Conservation (phyloP, 2,797 vertebrate genomes). For the Hipposideros larvatus region DNA sequence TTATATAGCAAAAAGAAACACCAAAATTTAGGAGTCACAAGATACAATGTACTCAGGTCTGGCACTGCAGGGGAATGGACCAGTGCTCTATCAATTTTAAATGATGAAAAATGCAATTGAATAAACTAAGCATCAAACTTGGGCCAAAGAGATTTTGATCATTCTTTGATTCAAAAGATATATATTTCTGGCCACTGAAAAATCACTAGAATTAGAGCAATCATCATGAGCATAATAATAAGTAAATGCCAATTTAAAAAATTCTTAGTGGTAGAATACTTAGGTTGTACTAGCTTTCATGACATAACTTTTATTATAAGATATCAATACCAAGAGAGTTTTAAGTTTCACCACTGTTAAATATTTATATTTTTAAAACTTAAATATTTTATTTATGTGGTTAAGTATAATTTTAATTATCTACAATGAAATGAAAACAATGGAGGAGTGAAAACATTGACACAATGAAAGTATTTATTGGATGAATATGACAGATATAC, state of each 20-base stretch:
- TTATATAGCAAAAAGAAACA: conserved; percentile 27
- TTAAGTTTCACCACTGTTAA: neutral
- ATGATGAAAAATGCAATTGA: conserved; percentile 7
- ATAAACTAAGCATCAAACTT: neutral
- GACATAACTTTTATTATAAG: conserved; percentile 19
- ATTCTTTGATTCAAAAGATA: conserved; percentile 45
- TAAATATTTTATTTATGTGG: conserved; percentile 3
- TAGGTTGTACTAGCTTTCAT: neutral
- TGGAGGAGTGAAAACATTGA: neutral
- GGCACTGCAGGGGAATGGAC: neutral
- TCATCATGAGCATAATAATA: neutral
- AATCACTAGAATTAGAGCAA: neutral
- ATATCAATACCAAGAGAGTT: neutral
- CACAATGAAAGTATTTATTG: neutral
- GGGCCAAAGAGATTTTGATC: conserved; percentile 17
- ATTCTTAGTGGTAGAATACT: neutral
- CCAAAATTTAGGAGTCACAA: neutral
- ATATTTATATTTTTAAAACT: conserved; percentile 63
- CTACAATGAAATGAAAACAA: neutral
- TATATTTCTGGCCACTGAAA: conserved; percentile 20
- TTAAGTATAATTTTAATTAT: conserved; percentile 27
- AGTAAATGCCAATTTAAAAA: conserved; percentile 21
- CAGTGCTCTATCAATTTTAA: neutral
- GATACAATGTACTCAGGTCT: neutral
- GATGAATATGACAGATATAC: neutral